Conservation (phyloP, 2,888 invertebrate species). For the Cantharis nigra region DNA sequence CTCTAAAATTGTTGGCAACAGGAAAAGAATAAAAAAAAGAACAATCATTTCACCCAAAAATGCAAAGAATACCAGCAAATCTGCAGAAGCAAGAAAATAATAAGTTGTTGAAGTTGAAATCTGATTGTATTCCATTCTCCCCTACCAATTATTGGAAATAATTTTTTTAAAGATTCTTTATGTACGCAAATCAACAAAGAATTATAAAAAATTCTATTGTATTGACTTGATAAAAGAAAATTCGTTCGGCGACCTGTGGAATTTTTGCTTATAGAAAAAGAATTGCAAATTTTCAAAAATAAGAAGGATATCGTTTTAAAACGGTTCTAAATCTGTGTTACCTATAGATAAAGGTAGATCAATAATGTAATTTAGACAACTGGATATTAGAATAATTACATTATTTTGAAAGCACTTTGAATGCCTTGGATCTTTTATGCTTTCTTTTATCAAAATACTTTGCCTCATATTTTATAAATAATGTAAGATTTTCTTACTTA, state of each 20-base stretch:
- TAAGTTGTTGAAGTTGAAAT: too few relatives aligned
- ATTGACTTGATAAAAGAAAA: neutral
- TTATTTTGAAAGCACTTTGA: neutral
- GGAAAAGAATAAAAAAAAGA: too few relatives aligned
- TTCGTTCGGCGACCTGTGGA: neutral
- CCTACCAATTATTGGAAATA: neutral
- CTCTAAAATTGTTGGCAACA: too few relatives aligned
- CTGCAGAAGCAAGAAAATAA: too few relatives aligned
- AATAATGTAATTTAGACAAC: neutral
- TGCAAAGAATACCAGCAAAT: too few relatives aligned
- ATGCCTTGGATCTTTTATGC: neutral
- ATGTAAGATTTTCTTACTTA: neutral
- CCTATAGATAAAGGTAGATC: too few relatives aligned
- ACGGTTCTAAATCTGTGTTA: neutral
- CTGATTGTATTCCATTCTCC: too few relatives aligned
- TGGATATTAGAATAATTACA: neutral
- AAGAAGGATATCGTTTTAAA: too few relatives aligned
- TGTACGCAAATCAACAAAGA: neutral
- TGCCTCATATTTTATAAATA: neutral
- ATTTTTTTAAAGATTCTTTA: neutral
- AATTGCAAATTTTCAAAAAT: neutral
- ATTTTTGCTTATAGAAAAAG: neutral
- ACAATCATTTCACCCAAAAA: too few relatives aligned
- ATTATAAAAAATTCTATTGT: neutral
- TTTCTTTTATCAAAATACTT: neutral